These are phyloP conservation scores for Cetoscarus ocellatus DNA, from an alignment of 2,797 vertebrate species.

Conservation along the genomic window DNA sequence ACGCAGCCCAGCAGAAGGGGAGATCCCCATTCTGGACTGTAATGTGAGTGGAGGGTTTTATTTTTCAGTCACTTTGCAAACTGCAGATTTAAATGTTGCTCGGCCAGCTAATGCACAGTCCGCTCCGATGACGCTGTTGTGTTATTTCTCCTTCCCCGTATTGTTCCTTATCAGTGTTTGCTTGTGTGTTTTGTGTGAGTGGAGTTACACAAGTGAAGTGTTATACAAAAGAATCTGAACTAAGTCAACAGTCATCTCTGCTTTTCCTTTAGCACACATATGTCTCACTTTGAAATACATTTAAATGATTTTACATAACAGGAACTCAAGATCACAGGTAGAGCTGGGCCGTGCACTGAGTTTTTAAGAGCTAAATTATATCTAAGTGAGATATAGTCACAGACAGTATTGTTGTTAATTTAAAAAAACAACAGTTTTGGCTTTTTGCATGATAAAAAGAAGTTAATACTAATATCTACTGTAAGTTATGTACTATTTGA, in stretches of 20 bases:
- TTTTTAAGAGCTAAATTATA: not conserved
- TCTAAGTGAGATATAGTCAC: no score
- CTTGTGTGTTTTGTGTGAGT: constrained; percentile 42
- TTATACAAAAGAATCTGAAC: constrained; percentile 61
- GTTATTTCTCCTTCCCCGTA: constrained; percentile 20
- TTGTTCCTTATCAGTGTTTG: constrained; percentile 58
- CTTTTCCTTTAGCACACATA: constrained; percentile 55
- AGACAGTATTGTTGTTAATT: no score
- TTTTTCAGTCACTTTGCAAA: not conserved
- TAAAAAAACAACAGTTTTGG: no score
- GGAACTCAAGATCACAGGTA: constrained; percentile 4
- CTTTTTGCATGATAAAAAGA: no score
- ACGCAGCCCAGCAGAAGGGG: constrained; percentile 12
- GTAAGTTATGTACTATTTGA: no score
- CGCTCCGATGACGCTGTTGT: constrained; percentile 21
- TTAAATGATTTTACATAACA: constrained; percentile 34
- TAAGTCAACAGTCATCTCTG: constrained; percentile 64
- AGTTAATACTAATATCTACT: no score
- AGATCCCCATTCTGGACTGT: constrained; percentile 15
- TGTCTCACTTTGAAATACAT: constrained; percentile 59
- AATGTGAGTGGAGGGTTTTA: constrained; percentile 16
- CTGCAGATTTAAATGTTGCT: not conserved
- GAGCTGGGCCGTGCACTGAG: not conserved
- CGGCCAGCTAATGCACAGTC: not conserved
- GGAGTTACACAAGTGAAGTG: constrained; percentile 46